phyloP scores from a whole-genome alignment of 2,888 invertebrate species.

The Azorinus chamasolen region DNA sequence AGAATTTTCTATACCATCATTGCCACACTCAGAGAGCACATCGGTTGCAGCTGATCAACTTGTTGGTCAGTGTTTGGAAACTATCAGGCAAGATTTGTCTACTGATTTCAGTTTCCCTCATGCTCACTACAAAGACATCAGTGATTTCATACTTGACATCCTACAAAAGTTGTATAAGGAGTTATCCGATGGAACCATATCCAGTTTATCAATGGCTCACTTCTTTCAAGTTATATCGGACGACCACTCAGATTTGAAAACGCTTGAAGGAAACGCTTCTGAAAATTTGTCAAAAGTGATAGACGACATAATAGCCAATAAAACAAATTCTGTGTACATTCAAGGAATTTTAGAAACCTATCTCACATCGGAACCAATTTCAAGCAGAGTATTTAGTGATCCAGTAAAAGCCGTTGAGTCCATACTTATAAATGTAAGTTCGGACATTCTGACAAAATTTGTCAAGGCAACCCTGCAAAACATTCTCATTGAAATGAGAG shows the following conservation, averaged over 20 bases:
- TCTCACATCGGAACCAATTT: slow-evolving; percentile 14
- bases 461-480: slow-evolving; percentile 64
- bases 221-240: slow-evolving; percentile 46
- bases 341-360: slow-evolving; percentile 54
- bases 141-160: slow-evolving; percentile 52
- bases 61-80: slow-evolving; percentile 36
- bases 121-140: slow-evolving; percentile 20
- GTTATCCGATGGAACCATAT: slow-evolving; percentile 45
- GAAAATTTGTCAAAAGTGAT: slow-evolving; percentile 28
- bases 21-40: slow-evolving; percentile 33
- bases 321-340: slow-evolving; percentile 39
- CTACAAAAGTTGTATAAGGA: slow-evolving; percentile 38
- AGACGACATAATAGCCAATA: slow-evolving; percentile 32
- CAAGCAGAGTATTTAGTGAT: slow-evolving; percentile 37
- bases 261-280: slow-evolving; percentile 47
- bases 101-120: neutral
- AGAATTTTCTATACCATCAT: slow-evolving; percentile 58
- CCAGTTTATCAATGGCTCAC: slow-evolving; percentile 59
- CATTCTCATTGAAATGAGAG: slow-evolving; percentile 61
- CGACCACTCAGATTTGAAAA: slow-evolving; percentile 34
- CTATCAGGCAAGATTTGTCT: slow-evolving; percentile 21
- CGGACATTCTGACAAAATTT: slow-evolving; percentile 66
- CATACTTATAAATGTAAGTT: slow-evolving; percentile 60
- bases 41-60: slow-evolving; percentile 33
- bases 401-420: slow-evolving; percentile 61